Evolutionary conservation across 2,888 invertebrate genomes (phyloP).

Genomic region (Masnerella sp.): DNA sequence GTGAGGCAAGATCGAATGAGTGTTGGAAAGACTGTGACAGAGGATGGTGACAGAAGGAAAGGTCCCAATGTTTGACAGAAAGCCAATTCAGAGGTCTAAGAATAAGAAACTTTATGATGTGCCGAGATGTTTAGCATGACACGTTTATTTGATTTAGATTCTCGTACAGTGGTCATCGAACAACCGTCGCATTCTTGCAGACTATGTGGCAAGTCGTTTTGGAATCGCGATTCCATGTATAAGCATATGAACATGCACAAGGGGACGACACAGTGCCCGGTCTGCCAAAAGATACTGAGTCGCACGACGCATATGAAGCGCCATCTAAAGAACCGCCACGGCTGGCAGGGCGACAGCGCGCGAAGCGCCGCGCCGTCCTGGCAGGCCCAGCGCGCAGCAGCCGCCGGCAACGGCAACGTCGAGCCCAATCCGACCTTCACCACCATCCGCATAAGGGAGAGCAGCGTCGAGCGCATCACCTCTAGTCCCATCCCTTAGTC

Average conservation of each 20-base stretch:
- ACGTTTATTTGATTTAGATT: slow-evolving; percentile 76
- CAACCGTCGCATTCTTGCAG: slow-evolving; percentile 78
- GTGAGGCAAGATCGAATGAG: slow-evolving; percentile 47
- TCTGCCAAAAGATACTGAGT: slow-evolving; percentile 79
- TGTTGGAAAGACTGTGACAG: slow-evolving; percentile 53
- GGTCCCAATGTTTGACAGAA: slow-evolving; percentile 35
- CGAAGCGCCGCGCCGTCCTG: slow-evolving; percentile 62
- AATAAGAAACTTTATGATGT: slow-evolving; percentile 24
- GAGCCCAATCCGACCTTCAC: slow-evolving; percentile 72
- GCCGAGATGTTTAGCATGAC: slow-evolving; percentile 57
- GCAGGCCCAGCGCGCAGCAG: slow-evolving; percentile 53
- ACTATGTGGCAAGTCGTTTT: slow-evolving; percentile 78
- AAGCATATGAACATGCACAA: slow-evolving; percentile 79
- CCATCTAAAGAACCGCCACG: slow-evolving; percentile 76
- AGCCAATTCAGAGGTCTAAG: too few relatives aligned
- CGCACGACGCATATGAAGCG: slow-evolving; percentile 78
- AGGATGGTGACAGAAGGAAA: slow-evolving; percentile 50
- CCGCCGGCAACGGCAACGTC: slow-evolving; percentile 54
- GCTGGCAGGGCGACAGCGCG: slow-evolving; percentile 71
- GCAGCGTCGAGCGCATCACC: slow-evolving; percentile 77
- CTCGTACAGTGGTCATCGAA: slow-evolving; percentile 77
- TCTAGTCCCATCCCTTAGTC: slow-evolving; percentile 78
- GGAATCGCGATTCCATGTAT: slow-evolving; percentile 79
- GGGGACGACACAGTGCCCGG: slow-evolving; percentile 78
- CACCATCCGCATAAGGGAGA: slow-evolving; percentile 76